A percentile compares a stretch with the other conserved stretches of the same genome.
These are phyloP conservation scores for Alouatta palliata DNA, from an alignment of 2,113 vertebrate species.

Conservation along the genomic window DNA sequence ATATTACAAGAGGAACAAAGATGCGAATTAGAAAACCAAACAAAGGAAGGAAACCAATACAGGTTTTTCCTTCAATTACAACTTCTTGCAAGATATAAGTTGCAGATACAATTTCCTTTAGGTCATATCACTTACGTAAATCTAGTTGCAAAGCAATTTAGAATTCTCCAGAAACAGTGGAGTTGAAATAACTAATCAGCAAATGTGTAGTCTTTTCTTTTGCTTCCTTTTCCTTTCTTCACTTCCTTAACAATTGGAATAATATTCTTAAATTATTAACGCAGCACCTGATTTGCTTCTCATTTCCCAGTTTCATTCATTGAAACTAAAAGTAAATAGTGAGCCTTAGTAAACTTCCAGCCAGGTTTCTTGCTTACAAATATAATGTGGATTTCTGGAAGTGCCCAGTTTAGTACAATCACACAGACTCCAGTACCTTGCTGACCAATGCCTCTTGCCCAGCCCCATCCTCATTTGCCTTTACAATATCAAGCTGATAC, in stretches of 20 bases:
- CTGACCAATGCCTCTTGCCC: background rate
- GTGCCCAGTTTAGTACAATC: background rate
- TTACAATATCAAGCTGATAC: constrained; percentile 81
- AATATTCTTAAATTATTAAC: constrained; percentile 33
- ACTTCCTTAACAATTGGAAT: constrained; percentile 51
- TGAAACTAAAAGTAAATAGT: constrained; percentile 46
- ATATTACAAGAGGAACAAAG: constrained; percentile 23
- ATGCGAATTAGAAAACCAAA: background rate
- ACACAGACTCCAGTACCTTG: background rate
- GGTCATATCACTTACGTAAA: constrained; percentile 41
- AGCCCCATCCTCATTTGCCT: constrained; percentile 57
- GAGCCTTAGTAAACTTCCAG: constrained; percentile 13
- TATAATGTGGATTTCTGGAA: background rate
- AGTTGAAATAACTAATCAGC: constrained; percentile 56
- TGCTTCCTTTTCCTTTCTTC: constrained; percentile 27
- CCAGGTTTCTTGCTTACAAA: background rate
- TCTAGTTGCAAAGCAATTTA: constrained; percentile 58
- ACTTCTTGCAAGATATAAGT: constrained; percentile 21
- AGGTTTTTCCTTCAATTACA: constrained; percentile 67
- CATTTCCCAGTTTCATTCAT: constrained; percentile 46
- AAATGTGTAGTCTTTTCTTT: constrained; percentile 1
- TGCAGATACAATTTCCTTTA: constrained; percentile 56
- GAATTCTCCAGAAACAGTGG: constrained; percentile 18
- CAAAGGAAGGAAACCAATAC: background rate
- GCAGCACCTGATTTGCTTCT: constrained; percentile 21